phyloP scores from a whole-genome alignment of 2,888 invertebrate species.

The Heliconius aoede region DNA sequence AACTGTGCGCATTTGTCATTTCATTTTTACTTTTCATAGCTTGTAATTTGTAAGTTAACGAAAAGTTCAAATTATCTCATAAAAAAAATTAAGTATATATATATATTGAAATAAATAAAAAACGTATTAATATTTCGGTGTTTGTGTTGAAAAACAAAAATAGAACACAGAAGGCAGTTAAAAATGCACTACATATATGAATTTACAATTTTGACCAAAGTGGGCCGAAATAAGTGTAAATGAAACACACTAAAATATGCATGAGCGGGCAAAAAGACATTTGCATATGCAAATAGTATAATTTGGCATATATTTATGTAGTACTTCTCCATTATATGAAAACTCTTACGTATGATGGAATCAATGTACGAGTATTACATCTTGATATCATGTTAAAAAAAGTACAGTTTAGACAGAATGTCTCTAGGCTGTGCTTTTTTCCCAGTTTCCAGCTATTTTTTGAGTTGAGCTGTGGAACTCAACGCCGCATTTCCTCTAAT shows the following conservation, averaged over 20 bases:
- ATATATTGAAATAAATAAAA: slow-evolving; percentile 10
- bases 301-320: slow-evolving; percentile 19
- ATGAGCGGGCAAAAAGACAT: slow-evolving; percentile 27
- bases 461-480: no score
- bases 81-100: no score
- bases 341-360: background rate
- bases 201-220: slow-evolving; percentile 26
- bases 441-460: no score
- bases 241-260: slow-evolving; percentile 29
- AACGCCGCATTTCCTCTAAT: background rate
- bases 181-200: slow-evolving; percentile 13
- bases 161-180: slow-evolving; percentile 2
- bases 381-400: no score
- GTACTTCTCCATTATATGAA: background rate
- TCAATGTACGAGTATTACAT: no score
- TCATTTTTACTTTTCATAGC: background rate
- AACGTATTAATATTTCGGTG: background rate
- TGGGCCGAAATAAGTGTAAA: slow-evolving; percentile 29
- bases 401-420: no score
- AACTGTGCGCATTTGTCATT: background rate
- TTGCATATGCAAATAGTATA: slow-evolving; percentile 26
- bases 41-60: no score
- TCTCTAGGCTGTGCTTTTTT: no score
- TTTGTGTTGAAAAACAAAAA: slow-evolving; percentile 1
- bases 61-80: background rate